phyloP scores from a whole-genome alignment of 2,888 invertebrate genomes.

The Hirudinaria manillensis region DNA sequence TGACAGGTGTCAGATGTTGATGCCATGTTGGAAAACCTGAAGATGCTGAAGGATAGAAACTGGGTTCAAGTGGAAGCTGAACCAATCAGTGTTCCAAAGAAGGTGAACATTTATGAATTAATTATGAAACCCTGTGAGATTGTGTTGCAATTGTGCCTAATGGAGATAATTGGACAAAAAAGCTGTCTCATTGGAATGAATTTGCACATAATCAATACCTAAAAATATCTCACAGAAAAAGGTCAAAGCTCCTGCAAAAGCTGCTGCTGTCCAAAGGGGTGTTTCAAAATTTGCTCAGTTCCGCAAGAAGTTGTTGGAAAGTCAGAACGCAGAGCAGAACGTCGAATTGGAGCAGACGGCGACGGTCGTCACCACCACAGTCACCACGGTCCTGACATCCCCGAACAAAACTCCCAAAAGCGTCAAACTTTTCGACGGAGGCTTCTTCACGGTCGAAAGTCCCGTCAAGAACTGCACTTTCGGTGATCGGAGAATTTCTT shows the following conservation, averaged over 20 bases:
- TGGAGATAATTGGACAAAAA: background rate
- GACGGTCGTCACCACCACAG: background rate
- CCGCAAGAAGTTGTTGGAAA: slow-evolving; percentile 8
- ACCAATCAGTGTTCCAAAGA: background rate
- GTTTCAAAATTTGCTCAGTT: slow-evolving; percentile 13
- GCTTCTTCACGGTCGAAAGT: slow-evolving; percentile 28
- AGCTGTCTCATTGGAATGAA: background rate
- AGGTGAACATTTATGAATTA: background rate
- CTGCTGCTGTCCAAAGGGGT: background rate
- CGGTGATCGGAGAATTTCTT: background rate
- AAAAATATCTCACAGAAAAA: background rate
- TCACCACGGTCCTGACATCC: background rate
- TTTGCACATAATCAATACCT: background rate
- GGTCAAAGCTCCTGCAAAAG: slow-evolving; percentile 8
- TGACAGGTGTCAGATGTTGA: slow-evolving; percentile 23
- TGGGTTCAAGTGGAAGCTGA: slow-evolving; percentile 5
- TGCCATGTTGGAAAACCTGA: slow-evolving; percentile 12
- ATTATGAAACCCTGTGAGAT: background rate
- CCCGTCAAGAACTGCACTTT: slow-evolving; percentile 14
- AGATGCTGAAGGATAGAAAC: slow-evolving; percentile 16
- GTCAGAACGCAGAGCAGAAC: background rate
- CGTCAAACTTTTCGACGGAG: slow-evolving; percentile 11
- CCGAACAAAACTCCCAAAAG: background rate
- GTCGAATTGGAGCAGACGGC: background rate
- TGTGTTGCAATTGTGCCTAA: background rate